Base-by-base conservation (phyloP, 2,113 vertebrate species). In the Rhadina sibilatrix region DNA sequence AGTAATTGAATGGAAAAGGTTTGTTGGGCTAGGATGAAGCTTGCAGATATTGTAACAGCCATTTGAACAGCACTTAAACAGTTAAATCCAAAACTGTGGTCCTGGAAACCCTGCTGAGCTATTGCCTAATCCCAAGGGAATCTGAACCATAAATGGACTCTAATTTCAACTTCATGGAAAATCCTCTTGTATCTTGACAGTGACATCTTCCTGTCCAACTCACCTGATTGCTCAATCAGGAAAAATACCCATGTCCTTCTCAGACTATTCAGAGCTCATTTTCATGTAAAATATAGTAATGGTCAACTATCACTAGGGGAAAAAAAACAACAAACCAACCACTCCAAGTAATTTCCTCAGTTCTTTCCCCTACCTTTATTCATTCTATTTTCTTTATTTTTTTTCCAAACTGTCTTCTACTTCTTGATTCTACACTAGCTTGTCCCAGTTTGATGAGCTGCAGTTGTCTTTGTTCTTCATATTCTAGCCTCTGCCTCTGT, bases 251-350 rank as follows among this genome's bases (percentile, higher is more conserved):
- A 2, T 38, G 22, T 61, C 9, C 14, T 63, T 53, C 59, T 80
- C 28, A 46, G 59, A 28, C 5, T 47, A 2, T 18, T 20, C n/a
- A 82, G 60, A 74, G 18, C 9, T 57, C 5, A 11, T 21, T 46
- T 63, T 30, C 6, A 4, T 50, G 15, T 37, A 46, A 70, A 75
- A 66, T 31, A 15, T 7, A 28, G 31, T 19, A 63, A 15, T 11
- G 2, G 12, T 47, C 27, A 81, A 9, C 20, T 31, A 15, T n/a
- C 10, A 6, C 13, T 6, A 13, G 44, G 11, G 12, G 5, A 2
- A 27, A 49, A 49, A 49, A 3, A 0, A 59, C 22, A 59, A 0
- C 8, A 20, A 40, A 33, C 6, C 6, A 18, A 49, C 16, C n/a
- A 6, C 5, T n/a, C 33, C 18, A 52, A 31, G 10, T 38, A 40